A percentile compares a stretch with the other conserved stretches of the same genome.
Evolutionary conservation across 2,113 vertebrate species (phyloP).

Genomic region (Jacana jacana): DNA sequence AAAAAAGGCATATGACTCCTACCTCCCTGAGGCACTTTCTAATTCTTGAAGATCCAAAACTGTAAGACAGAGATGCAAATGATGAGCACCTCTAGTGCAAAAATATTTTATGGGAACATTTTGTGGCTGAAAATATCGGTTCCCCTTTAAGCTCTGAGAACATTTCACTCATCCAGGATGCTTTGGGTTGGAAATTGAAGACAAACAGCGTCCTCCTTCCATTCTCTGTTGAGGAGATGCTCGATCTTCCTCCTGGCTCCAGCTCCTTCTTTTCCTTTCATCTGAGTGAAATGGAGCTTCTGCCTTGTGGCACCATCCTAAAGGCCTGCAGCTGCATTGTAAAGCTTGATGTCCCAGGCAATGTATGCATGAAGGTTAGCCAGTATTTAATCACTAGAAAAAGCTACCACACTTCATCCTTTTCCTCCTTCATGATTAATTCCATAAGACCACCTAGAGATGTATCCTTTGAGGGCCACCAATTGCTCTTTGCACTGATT

Average conservation of each 20-base stretch:
- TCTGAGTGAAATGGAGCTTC: neutral
- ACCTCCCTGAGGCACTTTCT: neutral
- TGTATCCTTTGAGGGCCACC: neutral
- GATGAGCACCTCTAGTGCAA: neutral
- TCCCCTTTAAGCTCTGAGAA: neutral
- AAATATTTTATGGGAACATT: neutral
- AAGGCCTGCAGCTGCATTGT: neutral
- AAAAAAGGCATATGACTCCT: neutral
- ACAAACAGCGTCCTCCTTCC: neutral
- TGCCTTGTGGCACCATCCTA: neutral
- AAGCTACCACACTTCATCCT: neutral
- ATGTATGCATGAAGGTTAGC: neutral
- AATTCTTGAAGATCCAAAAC: neutral
- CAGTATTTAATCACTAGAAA: neutral
- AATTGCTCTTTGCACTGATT: neutral
- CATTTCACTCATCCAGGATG: neutral
- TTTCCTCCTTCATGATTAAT: neutral
- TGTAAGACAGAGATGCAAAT: neutral
- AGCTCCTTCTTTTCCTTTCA: neutral
- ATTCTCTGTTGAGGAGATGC: neutral
- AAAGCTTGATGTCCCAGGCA: neutral
- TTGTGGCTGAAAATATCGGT: neutral
- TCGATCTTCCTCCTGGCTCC: neutral
- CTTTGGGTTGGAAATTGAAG: neutral
- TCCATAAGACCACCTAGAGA: neutral